Evolutionary conservation across 2,797 vertebrate genomes (phyloP), one percentile per base, ranked within the genome.

Genomic region (Heliangelus exortis): DNA sequence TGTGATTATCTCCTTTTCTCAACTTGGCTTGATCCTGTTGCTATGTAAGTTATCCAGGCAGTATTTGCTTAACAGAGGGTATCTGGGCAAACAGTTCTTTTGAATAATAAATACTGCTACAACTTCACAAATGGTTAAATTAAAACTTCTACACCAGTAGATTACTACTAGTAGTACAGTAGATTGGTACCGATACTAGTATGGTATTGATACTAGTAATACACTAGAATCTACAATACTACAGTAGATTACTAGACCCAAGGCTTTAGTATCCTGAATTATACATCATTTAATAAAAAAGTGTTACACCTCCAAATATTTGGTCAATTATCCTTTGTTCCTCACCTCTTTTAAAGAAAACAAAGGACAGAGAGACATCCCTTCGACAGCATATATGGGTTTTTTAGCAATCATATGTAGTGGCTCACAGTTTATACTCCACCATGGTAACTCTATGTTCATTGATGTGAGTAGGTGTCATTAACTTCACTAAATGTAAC

Each of bases 331-430:
- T 4, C 33, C 84, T 57, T 68, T n/a, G 9, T 0, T 17, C 19
- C 28, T 1, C 2, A 2, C 15, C 10, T 34, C 65, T 84, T 73
- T 29, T 55, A n/a, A 61, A 59, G 51, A 12, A 28, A 54, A 39
- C 6, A 51, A 72, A 41, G 12, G 79, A 57, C 5, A 85, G 28
- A 48, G 71, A 48, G 28, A 29, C 22, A 51, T 29, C 36, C 34
- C 75, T 47, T 51, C 72, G 12, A 67, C 13, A 3, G 19, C 26
- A 8, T n/a, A 20, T 7, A 7, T 12, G 6, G 5, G 0, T 11
- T 15, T 48, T 39, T 51, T 41, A 75, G 43, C n/a, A 87, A 47
- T 33, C 22, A 34, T 6, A 47, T 7, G 10, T 48, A 74, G 65
- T 3, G 5, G 15, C 29, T 72, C 41, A 69, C n/a, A 69, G 36